These are phyloP conservation scores for Osmerus eperlanus DNA, from an alignment of 2,113 vertebrate species.

Conservation along the genomic window DNA sequence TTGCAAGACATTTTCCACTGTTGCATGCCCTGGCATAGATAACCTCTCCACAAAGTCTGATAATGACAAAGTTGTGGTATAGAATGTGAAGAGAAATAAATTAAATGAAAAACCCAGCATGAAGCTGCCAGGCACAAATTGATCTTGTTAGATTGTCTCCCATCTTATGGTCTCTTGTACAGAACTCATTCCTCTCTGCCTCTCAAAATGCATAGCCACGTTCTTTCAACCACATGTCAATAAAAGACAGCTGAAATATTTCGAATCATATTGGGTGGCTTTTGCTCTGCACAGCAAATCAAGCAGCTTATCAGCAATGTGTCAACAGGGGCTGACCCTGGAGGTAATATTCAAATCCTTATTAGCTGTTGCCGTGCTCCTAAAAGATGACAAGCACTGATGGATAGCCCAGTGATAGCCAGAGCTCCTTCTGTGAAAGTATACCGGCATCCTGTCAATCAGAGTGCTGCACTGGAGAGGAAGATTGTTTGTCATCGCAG, in stretches of 20 bases:
- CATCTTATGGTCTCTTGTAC: too few species aligned
- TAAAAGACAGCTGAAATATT: neutral
- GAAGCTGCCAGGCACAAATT: too few species aligned
- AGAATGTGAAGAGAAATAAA: too few species aligned
- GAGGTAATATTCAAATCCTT: neutral
- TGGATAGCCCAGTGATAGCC: slow-evolving; percentile 18
- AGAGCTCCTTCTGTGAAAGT: slow-evolving; percentile 1
- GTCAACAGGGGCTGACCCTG: slow-evolving; percentile 3
- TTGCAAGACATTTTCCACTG: too few species aligned
- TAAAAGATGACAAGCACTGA: slow-evolving; percentile 28
- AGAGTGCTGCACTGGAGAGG: neutral
- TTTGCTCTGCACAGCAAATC: neutral
- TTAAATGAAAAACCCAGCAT: too few species aligned
- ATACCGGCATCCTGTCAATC: slow-evolving; percentile 13
- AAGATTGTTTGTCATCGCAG: slow-evolving; percentile 6
- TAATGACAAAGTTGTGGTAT: too few species aligned
- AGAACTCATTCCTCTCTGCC: neutral
- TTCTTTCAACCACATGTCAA: neutral
- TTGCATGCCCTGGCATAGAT: too few species aligned
- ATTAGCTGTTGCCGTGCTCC: neutral
- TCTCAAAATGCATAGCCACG: neutral
- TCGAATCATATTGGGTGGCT: neutral
- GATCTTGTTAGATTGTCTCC: too few species aligned
- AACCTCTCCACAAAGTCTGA: too few species aligned
- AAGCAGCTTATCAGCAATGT: slow-evolving; percentile 8